Conservation (phyloP, 2,113 vertebrate genomes). For the Coptodon rendalli region DNA sequence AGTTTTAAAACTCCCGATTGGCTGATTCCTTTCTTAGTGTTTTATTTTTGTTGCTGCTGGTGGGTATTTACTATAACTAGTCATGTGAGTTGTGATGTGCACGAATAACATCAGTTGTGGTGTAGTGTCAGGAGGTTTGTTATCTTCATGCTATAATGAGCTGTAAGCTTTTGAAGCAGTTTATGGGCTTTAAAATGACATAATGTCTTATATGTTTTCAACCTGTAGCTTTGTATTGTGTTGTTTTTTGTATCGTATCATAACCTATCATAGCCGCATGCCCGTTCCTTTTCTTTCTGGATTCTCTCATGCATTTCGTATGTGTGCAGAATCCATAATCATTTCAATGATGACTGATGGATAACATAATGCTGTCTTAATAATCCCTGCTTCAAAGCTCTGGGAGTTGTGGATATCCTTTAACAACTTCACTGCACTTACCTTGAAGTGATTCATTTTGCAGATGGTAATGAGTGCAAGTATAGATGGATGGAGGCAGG, state of each 20-base stretch:
- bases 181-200: neutral
- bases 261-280: rapidly evolving
- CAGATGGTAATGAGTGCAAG: neutral
- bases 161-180: neutral
- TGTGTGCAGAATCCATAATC: neutral
- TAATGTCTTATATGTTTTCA: neutral
- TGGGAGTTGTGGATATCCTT: neutral
- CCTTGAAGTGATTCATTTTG: neutral
- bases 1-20: neutral
- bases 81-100: neutral
- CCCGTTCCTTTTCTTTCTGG: neutral
- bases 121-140: neutral
- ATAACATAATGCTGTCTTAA: neutral
- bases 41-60: neutral
- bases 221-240: neutral
- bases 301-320: neutral
- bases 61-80: neutral
- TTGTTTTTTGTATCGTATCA: neutral
- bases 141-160: neutral
- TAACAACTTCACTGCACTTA: neutral
- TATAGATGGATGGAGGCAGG: neutral
- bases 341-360: neutral
- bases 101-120: neutral
- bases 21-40: neutral
- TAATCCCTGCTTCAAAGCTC: neutral